Conservation (phyloP, 2,888 invertebrate genomes). For the Caenorhabditis japonica region DNA sequence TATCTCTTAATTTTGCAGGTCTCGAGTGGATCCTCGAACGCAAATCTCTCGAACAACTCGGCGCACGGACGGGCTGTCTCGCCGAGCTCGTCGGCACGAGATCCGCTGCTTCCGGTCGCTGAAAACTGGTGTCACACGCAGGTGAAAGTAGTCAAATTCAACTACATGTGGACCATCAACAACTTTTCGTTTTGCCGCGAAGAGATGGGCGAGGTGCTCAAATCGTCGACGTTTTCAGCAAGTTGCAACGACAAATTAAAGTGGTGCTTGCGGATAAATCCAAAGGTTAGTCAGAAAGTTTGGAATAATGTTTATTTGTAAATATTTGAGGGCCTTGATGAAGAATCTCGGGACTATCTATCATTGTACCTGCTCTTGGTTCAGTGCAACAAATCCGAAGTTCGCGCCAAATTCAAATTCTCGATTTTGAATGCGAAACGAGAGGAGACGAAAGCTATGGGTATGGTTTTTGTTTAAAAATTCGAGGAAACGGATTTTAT, state of each 20-base stretch:
- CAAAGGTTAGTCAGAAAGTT: too few relatives aligned
- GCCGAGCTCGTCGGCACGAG: slow-evolving; percentile 52
- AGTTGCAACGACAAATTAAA: slow-evolving; percentile 99
- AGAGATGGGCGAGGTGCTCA: slow-evolving; percentile 98
- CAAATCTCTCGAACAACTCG: not conserved
- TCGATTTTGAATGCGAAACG: slow-evolving; percentile 99
- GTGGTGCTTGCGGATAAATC: slow-evolving; percentile 99
- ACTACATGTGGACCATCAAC: slow-evolving; percentile 99
- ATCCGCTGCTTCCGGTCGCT: slow-evolving; percentile 85
- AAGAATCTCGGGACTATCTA: slow-evolving; percentile 99
- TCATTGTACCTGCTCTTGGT: slow-evolving; percentile 98
- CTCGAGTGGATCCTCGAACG: slow-evolving; percentile 14
- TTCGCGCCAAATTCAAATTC: slow-evolving; percentile 99
- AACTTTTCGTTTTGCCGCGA: slow-evolving; percentile 99
- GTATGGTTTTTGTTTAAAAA: slow-evolving; percentile 81
- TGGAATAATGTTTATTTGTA: too few relatives aligned
- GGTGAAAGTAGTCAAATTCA: slow-evolving; percentile 99
- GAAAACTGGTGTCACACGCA: slow-evolving; percentile 99
- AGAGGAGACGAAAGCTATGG: slow-evolving; percentile 99
- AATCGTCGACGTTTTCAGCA: slow-evolving; percentile 99
- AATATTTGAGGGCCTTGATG: slow-evolving; percentile 83
- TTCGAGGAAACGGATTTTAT: not conserved
- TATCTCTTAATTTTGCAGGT: slow-evolving; percentile 25
- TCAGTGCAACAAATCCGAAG: slow-evolving; percentile 99
- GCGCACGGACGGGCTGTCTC: slow-evolving; percentile 44